Evolutionary conservation across 2,113 vertebrate species (phyloP).

Genomic region (Sylvietta virens): DNA sequence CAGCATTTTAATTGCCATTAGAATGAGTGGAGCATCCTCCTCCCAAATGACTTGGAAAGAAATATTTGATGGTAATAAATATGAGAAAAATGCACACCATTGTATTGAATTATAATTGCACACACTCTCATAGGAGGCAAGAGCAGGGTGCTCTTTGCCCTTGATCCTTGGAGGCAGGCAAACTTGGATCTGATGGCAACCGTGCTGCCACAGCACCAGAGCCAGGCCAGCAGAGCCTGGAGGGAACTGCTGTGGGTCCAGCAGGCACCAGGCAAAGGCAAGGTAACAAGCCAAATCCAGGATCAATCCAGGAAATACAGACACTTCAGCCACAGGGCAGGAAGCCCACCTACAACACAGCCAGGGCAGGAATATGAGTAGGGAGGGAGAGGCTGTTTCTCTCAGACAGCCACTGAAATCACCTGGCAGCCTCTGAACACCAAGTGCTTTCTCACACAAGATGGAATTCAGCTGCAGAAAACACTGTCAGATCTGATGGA

Average conservation of each 20-base stretch:
- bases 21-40: neutral
- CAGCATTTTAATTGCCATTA: neutral
- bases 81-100: neutral
- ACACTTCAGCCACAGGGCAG: neutral
- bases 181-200: neutral
- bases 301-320: neutral
- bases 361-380: neutral
- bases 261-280: neutral
- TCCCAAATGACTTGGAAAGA: neutral
- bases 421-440: neutral
- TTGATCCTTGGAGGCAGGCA: neutral
- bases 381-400: neutral
- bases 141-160: neutral
- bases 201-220: neutral
- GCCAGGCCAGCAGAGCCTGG: neutral
- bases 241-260: fast-evolving
- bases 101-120: neutral
- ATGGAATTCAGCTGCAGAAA: neutral
- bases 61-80: neutral
- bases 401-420: neutral
- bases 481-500: neutral
- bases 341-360: neutral
- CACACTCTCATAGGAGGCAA: neutral
- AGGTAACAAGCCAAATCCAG: neutral
- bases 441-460: neutral